phyloP scores from a whole-genome alignment of 2,888 invertebrate genomes.

The Mythimna loreyi region DNA sequence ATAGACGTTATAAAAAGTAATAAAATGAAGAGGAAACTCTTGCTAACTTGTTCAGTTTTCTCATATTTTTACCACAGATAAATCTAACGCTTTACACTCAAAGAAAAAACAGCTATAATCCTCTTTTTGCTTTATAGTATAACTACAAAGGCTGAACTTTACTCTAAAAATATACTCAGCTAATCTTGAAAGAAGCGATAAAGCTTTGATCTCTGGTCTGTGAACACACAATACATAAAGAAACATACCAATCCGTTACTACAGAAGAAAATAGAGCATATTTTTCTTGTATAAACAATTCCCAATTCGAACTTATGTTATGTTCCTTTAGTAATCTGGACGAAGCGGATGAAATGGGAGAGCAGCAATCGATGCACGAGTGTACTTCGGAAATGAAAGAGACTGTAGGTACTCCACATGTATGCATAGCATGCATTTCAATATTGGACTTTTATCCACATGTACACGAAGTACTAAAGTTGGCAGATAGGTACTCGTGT shows the following conservation, averaged over 20 bases:
- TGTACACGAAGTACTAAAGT: background rate
- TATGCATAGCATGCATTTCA: conserved; percentile 23
- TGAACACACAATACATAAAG: conserved; percentile 19
- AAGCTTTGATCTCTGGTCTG: conserved; percentile 41
- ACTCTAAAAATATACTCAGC: conserved; percentile 5
- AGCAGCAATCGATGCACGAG: conserved; percentile 27
- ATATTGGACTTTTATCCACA: conserved; percentile 15
- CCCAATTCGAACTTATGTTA: conserved; percentile 17
- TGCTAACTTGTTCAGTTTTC: background rate
- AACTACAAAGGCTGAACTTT: conserved; percentile 12
- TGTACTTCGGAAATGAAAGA: conserved; percentile 19
- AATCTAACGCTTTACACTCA: background rate
- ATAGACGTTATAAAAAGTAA: no score
- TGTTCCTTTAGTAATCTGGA: conserved; percentile 13
- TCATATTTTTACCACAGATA: background rate
- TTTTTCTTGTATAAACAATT: conserved; percentile 5
- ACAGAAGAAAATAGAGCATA: conserved; percentile 14
- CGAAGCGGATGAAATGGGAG: conserved; percentile 17
- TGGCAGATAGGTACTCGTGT: background rate
- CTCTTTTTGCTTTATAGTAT: background rate
- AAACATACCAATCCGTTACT: conserved; percentile 1
- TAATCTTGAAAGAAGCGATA: conserved; percentile 33
- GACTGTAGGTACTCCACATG: conserved; percentile 4
- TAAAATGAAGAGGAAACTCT: no score
- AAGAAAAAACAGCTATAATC: background rate